A percentile compares a stretch with the other conserved stretches of the same genome.
These are phyloP conservation scores for Diloba caeruleocephala DNA, from an alignment of 2,888 invertebrate genomes.

Conservation along the genomic window DNA sequence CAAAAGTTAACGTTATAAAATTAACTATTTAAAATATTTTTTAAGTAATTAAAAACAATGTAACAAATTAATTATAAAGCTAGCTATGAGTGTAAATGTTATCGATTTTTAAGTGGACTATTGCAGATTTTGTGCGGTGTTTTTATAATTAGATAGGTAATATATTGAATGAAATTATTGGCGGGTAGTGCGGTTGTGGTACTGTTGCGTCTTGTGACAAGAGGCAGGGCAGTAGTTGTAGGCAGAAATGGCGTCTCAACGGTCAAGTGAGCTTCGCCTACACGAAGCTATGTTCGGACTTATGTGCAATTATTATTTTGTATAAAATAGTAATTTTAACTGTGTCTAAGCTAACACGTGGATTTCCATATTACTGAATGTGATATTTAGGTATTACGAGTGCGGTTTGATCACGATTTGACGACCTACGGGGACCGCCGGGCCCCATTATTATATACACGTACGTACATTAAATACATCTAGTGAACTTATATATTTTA, in stretches of 20 bases:
- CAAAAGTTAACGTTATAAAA: slow-evolving; percentile 88
- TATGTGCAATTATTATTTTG: slow-evolving; percentile 90
- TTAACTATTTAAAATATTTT: slow-evolving; percentile 87
- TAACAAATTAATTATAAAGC: slow-evolving; percentile 89
- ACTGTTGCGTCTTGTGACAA: slow-evolving; percentile 38
- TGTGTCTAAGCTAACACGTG: slow-evolving; percentile 88
- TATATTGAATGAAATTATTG: slow-evolving; percentile 89
- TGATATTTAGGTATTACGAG: slow-evolving; percentile 89
- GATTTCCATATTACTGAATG: slow-evolving; percentile 89
- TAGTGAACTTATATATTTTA: slow-evolving; percentile 89
- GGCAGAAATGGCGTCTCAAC: slow-evolving; percentile 60
- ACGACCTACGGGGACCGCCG: slow-evolving; percentile 65
- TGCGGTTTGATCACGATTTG: slow-evolving; percentile 80
- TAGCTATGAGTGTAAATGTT: slow-evolving; percentile 89
- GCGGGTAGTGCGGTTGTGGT: slow-evolving; percentile 77
- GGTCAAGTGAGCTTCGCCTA: slow-evolving; percentile 68
- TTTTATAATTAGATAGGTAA: slow-evolving; percentile 90
- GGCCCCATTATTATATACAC: slow-evolving; percentile 75
- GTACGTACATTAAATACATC: slow-evolving; percentile 83
- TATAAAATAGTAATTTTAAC: slow-evolving; percentile 87
- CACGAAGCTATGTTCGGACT: slow-evolving; percentile 81
- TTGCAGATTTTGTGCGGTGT: slow-evolving; percentile 89
- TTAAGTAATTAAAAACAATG: slow-evolving; percentile 86
- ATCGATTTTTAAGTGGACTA: slow-evolving; percentile 88
- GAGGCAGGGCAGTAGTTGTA: slow-evolving; percentile 61